Evolutionary conservation across 2,888 invertebrate genomes (phyloP).

Genomic region (Idaea aversata): DNA sequence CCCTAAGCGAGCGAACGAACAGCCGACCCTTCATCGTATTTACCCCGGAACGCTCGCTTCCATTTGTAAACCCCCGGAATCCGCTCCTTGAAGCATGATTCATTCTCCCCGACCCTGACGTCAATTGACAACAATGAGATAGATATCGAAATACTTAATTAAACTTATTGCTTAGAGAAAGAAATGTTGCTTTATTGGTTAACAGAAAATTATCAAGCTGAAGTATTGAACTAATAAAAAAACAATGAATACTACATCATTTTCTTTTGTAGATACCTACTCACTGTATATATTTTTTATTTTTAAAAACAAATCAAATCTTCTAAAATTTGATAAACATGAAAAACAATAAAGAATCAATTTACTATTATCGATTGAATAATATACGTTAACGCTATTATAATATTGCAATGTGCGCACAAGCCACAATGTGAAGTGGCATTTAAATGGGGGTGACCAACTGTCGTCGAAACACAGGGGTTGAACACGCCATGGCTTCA

Average conservation of each 20-base stretch:
- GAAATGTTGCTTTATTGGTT: slow-evolving; percentile 1
- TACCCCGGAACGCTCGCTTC: slow-evolving; percentile 76
- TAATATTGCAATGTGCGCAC: slow-evolving; percentile 66
- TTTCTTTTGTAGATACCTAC: too few species aligned
- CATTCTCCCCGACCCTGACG: slow-evolving; percentile 64
- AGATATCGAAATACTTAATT: slow-evolving; percentile 48
- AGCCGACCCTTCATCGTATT: slow-evolving; percentile 74
- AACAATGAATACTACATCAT: background rate
- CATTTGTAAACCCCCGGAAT: slow-evolving; percentile 77
- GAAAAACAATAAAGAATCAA: slow-evolving; percentile 13
- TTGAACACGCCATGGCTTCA: slow-evolving; percentile 70
- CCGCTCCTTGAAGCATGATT: slow-evolving; percentile 78
- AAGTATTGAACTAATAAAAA: background rate
- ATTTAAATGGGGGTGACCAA: slow-evolving; percentile 79
- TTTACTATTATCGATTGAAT: slow-evolving; percentile 43
- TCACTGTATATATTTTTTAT: background rate
- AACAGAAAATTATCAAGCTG: background rate
- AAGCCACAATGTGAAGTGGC: slow-evolving; percentile 78
- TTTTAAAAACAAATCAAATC: background rate
- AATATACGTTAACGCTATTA: slow-evolving; percentile 62
- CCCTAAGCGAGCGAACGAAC: slow-evolving; percentile 62
- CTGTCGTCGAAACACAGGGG: slow-evolving; percentile 74
- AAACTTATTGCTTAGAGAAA: slow-evolving; percentile 27
- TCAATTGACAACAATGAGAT: slow-evolving; percentile 66
- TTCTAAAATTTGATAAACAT: background rate